These are phyloP conservation scores for Bujurquina vittata DNA, from an alignment of 2,113 vertebrate species.

Conservation along the genomic window DNA sequence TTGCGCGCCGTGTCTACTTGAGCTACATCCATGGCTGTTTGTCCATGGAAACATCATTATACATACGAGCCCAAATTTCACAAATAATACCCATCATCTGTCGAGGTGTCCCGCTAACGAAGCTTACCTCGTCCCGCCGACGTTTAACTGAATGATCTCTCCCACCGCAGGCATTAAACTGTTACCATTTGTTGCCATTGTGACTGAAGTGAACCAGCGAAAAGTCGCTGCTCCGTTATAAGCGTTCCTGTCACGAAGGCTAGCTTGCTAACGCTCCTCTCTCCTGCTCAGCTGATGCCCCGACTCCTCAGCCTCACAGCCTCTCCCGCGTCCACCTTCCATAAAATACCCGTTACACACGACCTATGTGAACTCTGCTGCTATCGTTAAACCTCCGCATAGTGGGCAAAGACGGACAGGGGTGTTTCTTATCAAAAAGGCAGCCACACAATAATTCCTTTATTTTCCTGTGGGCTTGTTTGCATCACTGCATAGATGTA, in stretches of 20 bases:
- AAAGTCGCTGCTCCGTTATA: conserved; percentile 1
- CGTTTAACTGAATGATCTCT: conserved; percentile 95
- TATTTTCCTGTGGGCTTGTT: conserved; percentile 23
- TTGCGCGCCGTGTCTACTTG: not conserved
- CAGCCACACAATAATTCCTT: not conserved
- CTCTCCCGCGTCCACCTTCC: conserved; percentile 49
- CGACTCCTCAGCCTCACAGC: conserved; percentile 52
- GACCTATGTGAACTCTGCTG: conserved; percentile 2
- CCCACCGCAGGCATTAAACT: conserved; percentile 82
- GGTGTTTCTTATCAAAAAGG: conserved; percentile 20
- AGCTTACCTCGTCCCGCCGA: conserved; percentile 91
- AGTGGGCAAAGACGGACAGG: conserved; percentile 22
- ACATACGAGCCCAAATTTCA: conserved; percentile 6
- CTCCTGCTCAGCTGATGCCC: conserved; percentile 45
- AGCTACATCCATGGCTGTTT: conserved; percentile 8
- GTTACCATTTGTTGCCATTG: conserved; percentile 87
- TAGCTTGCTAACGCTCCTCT: conserved; percentile 61
- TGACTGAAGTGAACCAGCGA: conserved; percentile 28
- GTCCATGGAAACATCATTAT: conserved; percentile 5
- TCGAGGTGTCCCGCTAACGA: not conserved
- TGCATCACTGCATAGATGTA: conserved; percentile 41
- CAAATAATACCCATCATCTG: conserved; percentile 7
- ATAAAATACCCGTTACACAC: conserved; percentile 46
- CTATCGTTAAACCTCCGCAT: conserved; percentile 27
- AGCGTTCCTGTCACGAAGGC: conserved; percentile 22